Base-by-base conservation (phyloP, 2,888 invertebrate genomes). In the Allacma fusca region DNA sequence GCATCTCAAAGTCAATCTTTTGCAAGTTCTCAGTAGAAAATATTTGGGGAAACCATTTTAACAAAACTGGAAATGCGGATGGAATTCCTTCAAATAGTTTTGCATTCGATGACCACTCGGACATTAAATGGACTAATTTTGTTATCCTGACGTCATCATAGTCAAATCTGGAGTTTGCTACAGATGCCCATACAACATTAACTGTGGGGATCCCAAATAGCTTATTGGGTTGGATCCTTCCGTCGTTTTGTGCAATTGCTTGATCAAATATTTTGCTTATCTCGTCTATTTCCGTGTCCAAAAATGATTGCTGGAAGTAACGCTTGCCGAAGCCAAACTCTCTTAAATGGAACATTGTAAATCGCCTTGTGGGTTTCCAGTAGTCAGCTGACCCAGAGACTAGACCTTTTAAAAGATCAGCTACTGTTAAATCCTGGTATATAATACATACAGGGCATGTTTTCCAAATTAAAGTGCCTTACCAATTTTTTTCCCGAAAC, bases 151-250 rank as follows among this genome's bases (percentile, higher is more conserved):
- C 23, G 13, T 64, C 64, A n/a, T n/a, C 24, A 23, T 64, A 4
- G 12, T 24, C 21, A 16, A 16, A 64, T 64, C 24, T 13, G 1
- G 21, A 23, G 4, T 2, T 2, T 7, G 28, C 29, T 4, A 21
- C n/a, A 1, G 29, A 29, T 5, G 67, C 26, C 67, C 67, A 67
- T 1, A 21, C 67, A 67, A 67, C 29, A n/a, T 67, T 67, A 5
- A 67, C 67, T 12, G 12, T 67, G 4, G 67, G 67, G 21, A 67
- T 67, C 19, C 29, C 12, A 19, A 67, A 67, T n/a, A 67, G 67
- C 1, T n/a, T n/a, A n/a, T 28, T 13, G 1, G 67, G 28, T 28
- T 28, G 7, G 16, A 65, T 9, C 7, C 12, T 65, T 23, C 67
- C 67, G 1, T 34, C 9, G 4, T 67, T 67, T 29, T 26, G 19